These are phyloP conservation scores for Marronus borbonicus DNA, from an alignment of 2,888 invertebrate species.

Conservation along the genomic window DNA sequence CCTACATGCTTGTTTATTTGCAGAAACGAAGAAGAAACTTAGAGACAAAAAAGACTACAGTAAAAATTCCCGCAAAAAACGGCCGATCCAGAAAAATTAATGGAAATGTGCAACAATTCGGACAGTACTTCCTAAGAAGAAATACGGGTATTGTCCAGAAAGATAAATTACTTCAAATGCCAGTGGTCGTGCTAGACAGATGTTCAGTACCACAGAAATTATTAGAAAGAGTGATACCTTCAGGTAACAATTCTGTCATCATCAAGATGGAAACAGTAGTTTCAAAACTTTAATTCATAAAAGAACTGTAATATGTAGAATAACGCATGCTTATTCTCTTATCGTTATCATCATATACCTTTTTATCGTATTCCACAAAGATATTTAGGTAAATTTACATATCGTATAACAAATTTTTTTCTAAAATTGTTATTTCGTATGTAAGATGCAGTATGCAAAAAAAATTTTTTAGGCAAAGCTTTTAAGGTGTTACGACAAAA, in stretches of 20 bases:
- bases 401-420: too few relatives aligned
- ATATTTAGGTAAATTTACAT: neutral
- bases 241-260: neutral
- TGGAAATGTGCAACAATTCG: neutral
- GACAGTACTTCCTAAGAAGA: neutral
- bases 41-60: neutral
- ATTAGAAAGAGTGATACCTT: neutral
- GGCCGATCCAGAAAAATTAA: neutral
- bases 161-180: neutral
- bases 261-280: neutral
- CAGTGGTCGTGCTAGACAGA: conserved; percentile 6
- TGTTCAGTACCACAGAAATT: neutral
- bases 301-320: neutral
- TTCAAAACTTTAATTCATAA: neutral
- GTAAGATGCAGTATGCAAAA: too few relatives aligned
- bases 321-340: neutral
- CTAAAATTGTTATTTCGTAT: too few relatives aligned
- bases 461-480: too few relatives aligned
- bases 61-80: neutral
- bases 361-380: neutral
- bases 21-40: neutral
- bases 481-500: too few relatives aligned
- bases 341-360: neutral
- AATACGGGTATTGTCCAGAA: neutral
- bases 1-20: neutral